These are phyloP conservation scores for Diphyllodes magnificus DNA, from an alignment of 2,113 vertebrate genomes.

Conservation along the genomic window DNA sequence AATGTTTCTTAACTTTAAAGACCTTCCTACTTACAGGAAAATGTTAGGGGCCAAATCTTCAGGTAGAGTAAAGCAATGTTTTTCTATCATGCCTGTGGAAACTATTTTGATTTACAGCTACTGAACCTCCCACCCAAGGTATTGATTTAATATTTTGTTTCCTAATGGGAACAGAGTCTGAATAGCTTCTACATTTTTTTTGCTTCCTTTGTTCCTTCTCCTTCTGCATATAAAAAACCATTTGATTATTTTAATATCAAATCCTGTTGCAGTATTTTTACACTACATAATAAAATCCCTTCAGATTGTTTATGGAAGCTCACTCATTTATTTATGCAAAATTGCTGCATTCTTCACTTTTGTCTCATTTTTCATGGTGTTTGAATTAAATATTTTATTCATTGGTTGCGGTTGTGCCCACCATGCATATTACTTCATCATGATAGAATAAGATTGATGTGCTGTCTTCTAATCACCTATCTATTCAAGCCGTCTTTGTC, in stretches of 20 bases:
- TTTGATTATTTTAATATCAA: background rate
- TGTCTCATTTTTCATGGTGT: background rate
- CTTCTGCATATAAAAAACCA: background rate
- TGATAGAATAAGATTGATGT: slow-evolving; percentile 34
- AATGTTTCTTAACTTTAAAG: background rate
- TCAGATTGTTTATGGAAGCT: background rate
- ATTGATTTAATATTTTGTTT: background rate
- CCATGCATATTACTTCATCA: background rate
- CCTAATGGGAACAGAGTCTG: background rate
- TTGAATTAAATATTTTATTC: slow-evolving; percentile 49
- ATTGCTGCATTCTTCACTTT: background rate
- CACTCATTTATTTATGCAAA: background rate
- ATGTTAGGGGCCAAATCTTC: background rate
- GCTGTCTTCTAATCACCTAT: background rate
- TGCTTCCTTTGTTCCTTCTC: background rate
- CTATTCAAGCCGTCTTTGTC: background rate
- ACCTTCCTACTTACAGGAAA: background rate
- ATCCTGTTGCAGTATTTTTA: background rate
- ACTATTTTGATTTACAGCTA: background rate
- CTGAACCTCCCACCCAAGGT: background rate
- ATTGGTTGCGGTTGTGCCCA: background rate
- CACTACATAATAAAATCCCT: background rate
- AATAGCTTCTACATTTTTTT: background rate
- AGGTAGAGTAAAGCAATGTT: background rate
- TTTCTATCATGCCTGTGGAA: background rate